Conservation (phyloP, 2,797 vertebrate genomes). For the Alca torda region DNA sequence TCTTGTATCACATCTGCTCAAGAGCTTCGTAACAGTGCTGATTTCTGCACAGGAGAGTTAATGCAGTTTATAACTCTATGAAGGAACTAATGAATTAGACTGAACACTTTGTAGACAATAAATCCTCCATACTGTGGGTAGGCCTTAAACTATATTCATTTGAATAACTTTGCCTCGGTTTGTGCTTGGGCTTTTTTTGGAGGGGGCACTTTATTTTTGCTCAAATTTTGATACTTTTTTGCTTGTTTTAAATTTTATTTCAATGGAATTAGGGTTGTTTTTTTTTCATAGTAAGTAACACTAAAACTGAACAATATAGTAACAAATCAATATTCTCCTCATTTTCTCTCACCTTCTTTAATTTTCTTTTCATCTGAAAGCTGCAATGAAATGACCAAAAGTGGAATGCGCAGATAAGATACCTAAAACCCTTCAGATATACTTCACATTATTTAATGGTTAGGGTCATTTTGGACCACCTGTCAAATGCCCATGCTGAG, state of each 20-base stretch:
- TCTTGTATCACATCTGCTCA: constrained; percentile 81
- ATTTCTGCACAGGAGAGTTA: constrained; percentile 63
- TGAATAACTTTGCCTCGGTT: constrained; percentile 23
- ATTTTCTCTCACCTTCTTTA: not conserved
- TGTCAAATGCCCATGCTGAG: not conserved
- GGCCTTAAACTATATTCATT: constrained; percentile 64
- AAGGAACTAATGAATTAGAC: constrained; percentile 76
- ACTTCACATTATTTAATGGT: not conserved
- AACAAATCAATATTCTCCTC: not conserved
- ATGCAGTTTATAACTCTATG: constrained; percentile 60
- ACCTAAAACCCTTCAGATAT: not conserved
- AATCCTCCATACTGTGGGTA: constrained; percentile 41
- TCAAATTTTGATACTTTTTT: not conserved
- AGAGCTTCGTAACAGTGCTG: constrained; percentile 59
- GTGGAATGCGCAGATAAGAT: not conserved
- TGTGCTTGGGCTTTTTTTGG: not conserved
- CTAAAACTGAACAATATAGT: constrained; percentile 31
- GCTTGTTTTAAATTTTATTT: constrained; percentile 10
- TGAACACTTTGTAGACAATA: constrained; percentile 70
- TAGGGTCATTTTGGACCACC: not conserved
- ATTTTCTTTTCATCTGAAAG: not conserved
- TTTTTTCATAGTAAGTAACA: constrained; percentile 31
- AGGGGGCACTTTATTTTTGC: not conserved
- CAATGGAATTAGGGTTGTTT: not conserved
- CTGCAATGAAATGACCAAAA: not conserved